These are phyloP conservation scores for Lamellibrachia columna DNA, from an alignment of 2,888 invertebrate genomes.

Conservation along the genomic window DNA sequence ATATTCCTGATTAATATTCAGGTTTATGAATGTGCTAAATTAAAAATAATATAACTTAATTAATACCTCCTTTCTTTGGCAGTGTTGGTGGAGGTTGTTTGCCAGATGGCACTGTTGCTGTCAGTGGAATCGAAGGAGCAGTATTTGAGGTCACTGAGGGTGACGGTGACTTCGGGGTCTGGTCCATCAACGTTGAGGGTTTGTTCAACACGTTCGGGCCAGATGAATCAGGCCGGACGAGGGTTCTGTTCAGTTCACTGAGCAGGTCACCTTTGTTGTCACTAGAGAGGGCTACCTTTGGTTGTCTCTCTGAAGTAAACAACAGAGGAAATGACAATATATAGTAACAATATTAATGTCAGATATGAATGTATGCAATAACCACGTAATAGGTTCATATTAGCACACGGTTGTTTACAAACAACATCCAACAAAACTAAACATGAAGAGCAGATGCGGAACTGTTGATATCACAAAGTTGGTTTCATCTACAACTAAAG, in stretches of 20 bases:
- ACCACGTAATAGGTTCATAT: too few relatives aligned
- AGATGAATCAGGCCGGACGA: neutral
- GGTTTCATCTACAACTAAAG: too few relatives aligned
- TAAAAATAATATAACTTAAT: neutral
- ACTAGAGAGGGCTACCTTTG: neutral
- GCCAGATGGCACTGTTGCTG: neutral
- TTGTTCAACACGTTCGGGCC: neutral
- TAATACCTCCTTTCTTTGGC: neutral
- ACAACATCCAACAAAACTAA: too few relatives aligned
- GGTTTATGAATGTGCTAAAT: neutral
- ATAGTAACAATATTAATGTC: too few relatives aligned
- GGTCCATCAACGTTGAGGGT: neutral
- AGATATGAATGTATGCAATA: neutral
- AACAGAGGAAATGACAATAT: neutral
- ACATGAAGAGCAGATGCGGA: too few relatives aligned
- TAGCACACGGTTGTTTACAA: too few relatives aligned
- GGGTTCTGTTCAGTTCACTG: neutral
- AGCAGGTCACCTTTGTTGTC: neutral
- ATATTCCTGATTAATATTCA: too few relatives aligned
- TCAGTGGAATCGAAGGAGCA: neutral
- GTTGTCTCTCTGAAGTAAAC: neutral
- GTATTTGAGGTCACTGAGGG: neutral
- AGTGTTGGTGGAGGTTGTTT: neutral
- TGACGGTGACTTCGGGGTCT: neutral
- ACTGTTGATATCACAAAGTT: too few relatives aligned